Evolutionary conservation across 2,888 invertebrate species (phyloP), one percentile per base, ranked within the genome.

Genomic region (Tipula helvola): DNA sequence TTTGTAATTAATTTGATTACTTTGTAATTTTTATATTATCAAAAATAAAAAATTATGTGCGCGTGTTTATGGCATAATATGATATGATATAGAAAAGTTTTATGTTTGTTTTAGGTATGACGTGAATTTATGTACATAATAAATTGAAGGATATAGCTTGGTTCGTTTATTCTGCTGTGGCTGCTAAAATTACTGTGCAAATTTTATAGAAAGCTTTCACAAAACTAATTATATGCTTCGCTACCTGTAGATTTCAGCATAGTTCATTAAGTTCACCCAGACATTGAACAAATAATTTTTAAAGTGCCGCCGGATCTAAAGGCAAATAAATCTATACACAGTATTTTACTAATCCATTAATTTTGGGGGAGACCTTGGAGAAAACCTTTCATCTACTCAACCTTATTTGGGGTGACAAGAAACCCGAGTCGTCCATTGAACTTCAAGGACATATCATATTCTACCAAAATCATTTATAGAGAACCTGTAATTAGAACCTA

Each of bases 1-100:
- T 71, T 71, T 71, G 71, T 71, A 71, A 71, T 71, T 71, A 71
- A 71, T 71, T 71, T 71, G 71, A 71, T 71, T 71, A 71, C 71
- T 71, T 71, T 71, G 71, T 71, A 71, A 71, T 71, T 71, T 71
- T 71, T 71, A 71, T 71, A 71, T 71, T 71, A 71, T 71, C 71
- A 71, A 18, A 71, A 71, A 71, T 10, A 71, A 71, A 71, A 71
- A 71, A 71, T 28, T 28, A 71, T 71, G 28, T 71, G 71, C 71
- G 71, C 71, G 28, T 71, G 71, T 71, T 71, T 28, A 28, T 71
- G 71, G 71, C 71, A 71, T 28, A 71, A 71, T 71, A 10, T 71
- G 71, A 71, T 71, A 71, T 71, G 71, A 71, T 71, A 71, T 3
- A 71, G 71, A 71, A 71, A 71, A 71, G 71, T 71, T 71, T 71